phyloP scores from a whole-genome alignment of 2,797 vertebrate genomes.

The Hippopotamyrus pictus region DNA sequence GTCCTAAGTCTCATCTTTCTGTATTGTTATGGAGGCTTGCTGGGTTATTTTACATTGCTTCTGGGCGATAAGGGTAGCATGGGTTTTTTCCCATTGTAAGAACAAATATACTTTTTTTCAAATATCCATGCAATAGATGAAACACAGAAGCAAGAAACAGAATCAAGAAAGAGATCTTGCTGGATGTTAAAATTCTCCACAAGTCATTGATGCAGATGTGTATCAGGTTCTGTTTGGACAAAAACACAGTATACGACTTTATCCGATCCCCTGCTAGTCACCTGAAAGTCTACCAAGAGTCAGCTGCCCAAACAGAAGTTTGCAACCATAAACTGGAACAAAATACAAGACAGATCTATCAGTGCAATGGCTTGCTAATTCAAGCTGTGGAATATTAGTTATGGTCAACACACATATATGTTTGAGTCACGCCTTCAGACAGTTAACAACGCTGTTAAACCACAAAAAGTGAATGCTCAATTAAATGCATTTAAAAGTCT shows the following conservation, averaged over 20 bases:
- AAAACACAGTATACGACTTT: slow-evolving; percentile 1
- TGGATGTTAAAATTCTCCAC: background rate
- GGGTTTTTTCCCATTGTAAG: background rate
- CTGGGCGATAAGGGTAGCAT: slow-evolving; percentile 6
- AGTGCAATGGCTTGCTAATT: background rate
- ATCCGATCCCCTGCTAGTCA: background rate
- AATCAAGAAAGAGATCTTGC: background rate
- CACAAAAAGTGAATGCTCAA: background rate
- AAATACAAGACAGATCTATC: background rate
- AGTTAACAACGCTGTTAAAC: background rate
- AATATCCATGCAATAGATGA: background rate
- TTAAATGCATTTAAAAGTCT: background rate
- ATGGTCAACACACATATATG: background rate
- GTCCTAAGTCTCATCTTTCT: slow-evolving; percentile 55
- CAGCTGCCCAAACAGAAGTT: slow-evolving; percentile 26
- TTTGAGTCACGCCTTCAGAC: background rate
- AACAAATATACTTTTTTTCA: background rate
- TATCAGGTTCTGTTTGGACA: background rate
- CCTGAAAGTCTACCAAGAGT: slow-evolving; percentile 22
- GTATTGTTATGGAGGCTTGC: slow-evolving; percentile 59
- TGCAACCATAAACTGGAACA: slow-evolving; percentile 19
- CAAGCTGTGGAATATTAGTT: background rate
- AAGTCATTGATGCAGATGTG: background rate
- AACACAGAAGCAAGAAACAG: background rate
- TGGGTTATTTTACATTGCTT: slow-evolving; percentile 52